Evolutionary conservation across 2,888 invertebrate species (phyloP).

Genomic region (Netelia melanura): DNA sequence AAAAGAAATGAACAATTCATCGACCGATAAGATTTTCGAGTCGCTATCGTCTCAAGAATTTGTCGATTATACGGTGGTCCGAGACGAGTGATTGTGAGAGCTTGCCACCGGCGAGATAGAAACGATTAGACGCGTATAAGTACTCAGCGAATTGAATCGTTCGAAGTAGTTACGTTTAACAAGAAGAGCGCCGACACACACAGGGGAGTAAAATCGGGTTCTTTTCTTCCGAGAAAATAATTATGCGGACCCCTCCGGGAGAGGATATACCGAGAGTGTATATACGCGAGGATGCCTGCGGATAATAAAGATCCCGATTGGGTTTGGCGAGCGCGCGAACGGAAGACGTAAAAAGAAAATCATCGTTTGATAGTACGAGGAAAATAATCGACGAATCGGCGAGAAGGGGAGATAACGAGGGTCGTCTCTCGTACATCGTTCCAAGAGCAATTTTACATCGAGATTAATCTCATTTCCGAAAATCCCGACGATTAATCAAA

Average conservation of each 20-base stretch:
- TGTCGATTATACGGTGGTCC: conserved; percentile 29
- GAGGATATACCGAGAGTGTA: too few relatives aligned
- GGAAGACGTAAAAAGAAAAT: too few relatives aligned
- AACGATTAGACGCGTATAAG: conserved; percentile 37
- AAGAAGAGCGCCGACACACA: conserved; percentile 50
- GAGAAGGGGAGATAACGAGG: too few relatives aligned
- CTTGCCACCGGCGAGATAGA: conserved; percentile 7
- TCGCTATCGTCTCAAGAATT: conserved; percentile 33
- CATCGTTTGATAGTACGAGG: too few relatives aligned
- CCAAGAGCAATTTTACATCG: too few relatives aligned
- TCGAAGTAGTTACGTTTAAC: conserved; percentile 26
- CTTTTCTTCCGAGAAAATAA: conserved; percentile 62
- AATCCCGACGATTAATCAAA: too few relatives aligned
- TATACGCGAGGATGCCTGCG: too few relatives aligned
- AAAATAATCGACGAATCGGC: too few relatives aligned
- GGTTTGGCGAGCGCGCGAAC: too few relatives aligned
- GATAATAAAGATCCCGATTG: too few relatives aligned
- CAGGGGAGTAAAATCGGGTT: background rate
- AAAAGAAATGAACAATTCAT: background rate
- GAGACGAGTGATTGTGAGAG: background rate
- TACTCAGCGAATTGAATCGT: conserved; percentile 55
- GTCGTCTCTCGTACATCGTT: too few relatives aligned
- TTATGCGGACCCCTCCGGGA: background rate
- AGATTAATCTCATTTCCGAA: too few relatives aligned
- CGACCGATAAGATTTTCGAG: background rate